These are phyloP conservation scores for Tragopan temminckii DNA, from an alignment of 2,797 vertebrate species.

Conservation along the genomic window DNA sequence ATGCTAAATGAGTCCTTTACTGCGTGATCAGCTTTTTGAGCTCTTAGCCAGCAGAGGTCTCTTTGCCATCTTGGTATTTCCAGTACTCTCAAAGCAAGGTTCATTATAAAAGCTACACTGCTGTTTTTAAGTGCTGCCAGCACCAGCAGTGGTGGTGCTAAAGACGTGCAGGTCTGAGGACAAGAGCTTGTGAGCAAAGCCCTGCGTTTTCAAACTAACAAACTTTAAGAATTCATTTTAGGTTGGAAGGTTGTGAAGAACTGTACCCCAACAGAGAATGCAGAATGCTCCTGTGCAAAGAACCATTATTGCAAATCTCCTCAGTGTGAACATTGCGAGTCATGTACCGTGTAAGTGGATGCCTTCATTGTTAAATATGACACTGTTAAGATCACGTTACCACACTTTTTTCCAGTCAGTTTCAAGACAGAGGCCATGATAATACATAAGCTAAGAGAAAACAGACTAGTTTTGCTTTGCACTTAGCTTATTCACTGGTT, in stretches of 20 bases:
- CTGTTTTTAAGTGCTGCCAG: rapidly evolving
- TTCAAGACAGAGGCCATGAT: not conserved
- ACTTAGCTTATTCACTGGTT: not conserved
- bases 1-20: not conserved
- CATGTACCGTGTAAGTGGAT: conserved; percentile 57
- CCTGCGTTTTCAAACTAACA: conserved; percentile 4
- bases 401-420: not conserved
- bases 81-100: rapidly evolving
- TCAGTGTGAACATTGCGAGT: not conserved
- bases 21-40: not conserved
- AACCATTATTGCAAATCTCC: conserved; percentile 23
- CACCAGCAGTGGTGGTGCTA: not conserved
- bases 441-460: not conserved
- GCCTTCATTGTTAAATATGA: not conserved
- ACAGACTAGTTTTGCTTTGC: not conserved
- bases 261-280: conserved; percentile 41
- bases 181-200: not conserved
- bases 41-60: conserved; percentile 37
- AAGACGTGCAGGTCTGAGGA: not conserved
- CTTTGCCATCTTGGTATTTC: not conserved
- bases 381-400: not conserved
- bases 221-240: conserved; percentile 46
- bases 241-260: conserved; percentile 1
- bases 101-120: not conserved
- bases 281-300: conserved; percentile 38